Base-by-base conservation (phyloP, 2,888 invertebrate genomes). In the Bombylius major region DNA sequence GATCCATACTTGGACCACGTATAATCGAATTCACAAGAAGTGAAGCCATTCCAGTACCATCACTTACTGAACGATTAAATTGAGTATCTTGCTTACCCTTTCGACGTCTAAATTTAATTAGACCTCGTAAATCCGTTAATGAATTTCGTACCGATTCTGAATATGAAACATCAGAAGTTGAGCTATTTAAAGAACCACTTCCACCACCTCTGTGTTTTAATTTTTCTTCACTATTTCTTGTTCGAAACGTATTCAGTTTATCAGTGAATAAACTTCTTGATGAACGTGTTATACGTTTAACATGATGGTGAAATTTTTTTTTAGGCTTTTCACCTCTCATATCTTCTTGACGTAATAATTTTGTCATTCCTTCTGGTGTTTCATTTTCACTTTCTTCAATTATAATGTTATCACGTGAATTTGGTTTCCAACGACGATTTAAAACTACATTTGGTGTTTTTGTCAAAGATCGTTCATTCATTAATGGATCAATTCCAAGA, bases 271-370 rank as follows among this genome's bases (percentile, higher is more conserved):
- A 78, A 65, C 77, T 78, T 51, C 79, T 79, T 0, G 79, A 79
- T n/a, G 80, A 73, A 68, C 68, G 77, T 65, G 81, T 84, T 0
- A 87, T 73, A 59, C 82, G 82, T 61, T 79, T 83, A 50, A 87
- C 77, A 51, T 80, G 80, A 31, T 82, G 66, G 55, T 79, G 64
- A 65, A 81, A 70, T 48, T 77, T 67, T 61, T 77, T 73, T 62
- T 77, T 70, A 5, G 75, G 69, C 13, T 73, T 71, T 56, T 76
- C 75, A 62, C 82, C 72, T 62, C 83, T 71, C 69, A 79, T 76
- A 66, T 82, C 78, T 75, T 87, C 82, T 60, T 82, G 78, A 49
- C 77, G 75, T 50, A 83, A 67, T 51, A 78, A 60, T 48, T 70
- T 66, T 34, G 63, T 65, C 62, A 79, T 69, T 45, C 71, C 69